Conservation (phyloP, 2,888 invertebrate genomes). For the Acleris laterana region DNA sequence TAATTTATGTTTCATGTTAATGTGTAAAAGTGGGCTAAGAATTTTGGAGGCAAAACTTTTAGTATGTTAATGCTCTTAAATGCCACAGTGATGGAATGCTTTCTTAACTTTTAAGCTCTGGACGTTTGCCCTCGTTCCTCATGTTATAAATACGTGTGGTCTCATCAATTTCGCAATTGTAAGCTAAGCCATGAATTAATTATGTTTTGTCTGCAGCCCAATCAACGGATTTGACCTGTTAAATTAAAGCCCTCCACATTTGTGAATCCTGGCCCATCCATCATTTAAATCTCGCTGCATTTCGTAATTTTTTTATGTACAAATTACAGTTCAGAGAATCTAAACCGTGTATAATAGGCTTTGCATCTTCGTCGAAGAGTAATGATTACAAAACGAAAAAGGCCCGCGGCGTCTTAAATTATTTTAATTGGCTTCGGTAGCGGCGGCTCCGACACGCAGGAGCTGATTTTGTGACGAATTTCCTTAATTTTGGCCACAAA, state of each 20-base stretch:
- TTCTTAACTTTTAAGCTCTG: constrained; percentile 22
- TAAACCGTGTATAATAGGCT: constrained; percentile 80
- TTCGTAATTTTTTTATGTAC: constrained; percentile 61
- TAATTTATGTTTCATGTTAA: constrained; percentile 29
- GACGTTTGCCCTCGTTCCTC: constrained; percentile 13
- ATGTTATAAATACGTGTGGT: constrained; percentile 11
- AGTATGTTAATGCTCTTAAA: constrained; percentile 34
- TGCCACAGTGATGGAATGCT: constrained; percentile 25
- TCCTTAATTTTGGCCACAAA: constrained; percentile 46
- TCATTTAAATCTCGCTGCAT: constrained; percentile 41
- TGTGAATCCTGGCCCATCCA: constrained; percentile 33
- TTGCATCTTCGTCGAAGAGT: constrained; percentile 77
- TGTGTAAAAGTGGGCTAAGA: constrained; percentile 31
- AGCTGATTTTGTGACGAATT: constrained; percentile 38
- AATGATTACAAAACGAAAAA: constrained; percentile 82
- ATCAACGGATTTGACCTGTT: constrained; percentile 27
- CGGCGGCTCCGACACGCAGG: constrained; percentile 62
- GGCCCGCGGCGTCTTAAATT: constrained; percentile 80
- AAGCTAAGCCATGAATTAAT: constrained; percentile 17
- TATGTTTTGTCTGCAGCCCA: constrained; percentile 18
- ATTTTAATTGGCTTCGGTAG: constrained; percentile 85
- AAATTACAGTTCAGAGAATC: constrained; percentile 74
- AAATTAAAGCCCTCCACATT: constrained; percentile 12
- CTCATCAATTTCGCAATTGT: constrained; percentile 17
- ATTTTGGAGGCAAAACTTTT: constrained; percentile 30